Base-by-base conservation (phyloP, 64 coral and sea anemone species). In the Orbicella faveolata region DNA sequence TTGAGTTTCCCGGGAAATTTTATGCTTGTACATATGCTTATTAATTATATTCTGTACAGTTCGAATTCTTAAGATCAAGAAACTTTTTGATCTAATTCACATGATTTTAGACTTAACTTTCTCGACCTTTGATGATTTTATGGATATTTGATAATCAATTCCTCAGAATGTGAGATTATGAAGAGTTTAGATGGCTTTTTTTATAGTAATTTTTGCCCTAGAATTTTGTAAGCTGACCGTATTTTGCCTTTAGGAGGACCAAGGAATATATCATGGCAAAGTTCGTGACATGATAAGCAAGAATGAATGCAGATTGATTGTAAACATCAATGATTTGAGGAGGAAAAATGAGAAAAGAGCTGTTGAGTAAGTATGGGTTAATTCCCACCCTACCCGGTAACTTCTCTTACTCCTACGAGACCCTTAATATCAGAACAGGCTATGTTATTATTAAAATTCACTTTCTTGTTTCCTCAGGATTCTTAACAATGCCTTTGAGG, bases 281-380 rank as follows among this genome's bases (percentile, higher is more conserved):
- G 91, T 99, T 77, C 91, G 97, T 83, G 91, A 93, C 89, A 99
- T 99, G 97, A 99, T 99, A 51, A 82, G 88, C 23, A 96, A 87
- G 66, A 93, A 94, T 70, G 88, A 93, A 25, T 93, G 81, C 84
- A 89, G 97, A 30, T 34, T 99, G 15, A 88, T 96, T 83, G 97
- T 99, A 18, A 95, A 99, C 55, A 88, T 99, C 57, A 99, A 99
- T 91, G 97, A 99, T 73, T 53, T 99, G 74, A 63, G 97, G 73
- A 89, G 94, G n/a, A 99, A 99, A 75, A 96, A 96, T 80, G 97
- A 99, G 39, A 95, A 99, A 90, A 88, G 97, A 86, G 94, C 97
- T 73, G 67, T 79, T 6, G 70, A 89, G 97, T 99, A 84, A 93
- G 94, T 99, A 0, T 26, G 80, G 61, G 39, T 15, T 25, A 34